These are phyloP conservation scores for Drosophila anomelani DNA, from an alignment of 2,888 invertebrate genomes.

Conservation along the genomic window DNA sequence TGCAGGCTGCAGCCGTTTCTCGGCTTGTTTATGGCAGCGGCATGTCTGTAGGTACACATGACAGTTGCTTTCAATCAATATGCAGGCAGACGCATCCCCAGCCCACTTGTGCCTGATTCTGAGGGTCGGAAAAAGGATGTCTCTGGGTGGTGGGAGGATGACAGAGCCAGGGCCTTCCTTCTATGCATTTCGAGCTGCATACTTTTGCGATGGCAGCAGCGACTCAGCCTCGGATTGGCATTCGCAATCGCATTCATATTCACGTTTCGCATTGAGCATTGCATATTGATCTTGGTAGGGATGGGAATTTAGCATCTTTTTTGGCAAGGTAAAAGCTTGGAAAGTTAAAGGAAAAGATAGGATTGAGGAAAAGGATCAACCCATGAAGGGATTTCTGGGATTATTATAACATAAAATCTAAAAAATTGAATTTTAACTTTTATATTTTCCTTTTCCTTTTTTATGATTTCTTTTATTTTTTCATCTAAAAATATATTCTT, in stretches of 20 bases:
- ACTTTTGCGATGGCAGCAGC: constrained; percentile 36
- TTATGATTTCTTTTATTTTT: not conserved
- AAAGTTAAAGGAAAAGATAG: not conserved
- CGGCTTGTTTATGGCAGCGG: constrained; percentile 64
- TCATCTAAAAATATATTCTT: not conserved
- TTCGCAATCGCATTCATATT: constrained; percentile 36
- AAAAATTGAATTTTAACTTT: no score
- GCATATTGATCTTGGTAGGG: constrained; percentile 23
- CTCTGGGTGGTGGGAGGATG: constrained; percentile 14
- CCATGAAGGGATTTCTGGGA: no score
- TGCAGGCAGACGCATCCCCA: constrained; percentile 47
- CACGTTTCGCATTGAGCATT: constrained; percentile 28
- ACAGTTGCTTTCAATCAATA: constrained; percentile 71
- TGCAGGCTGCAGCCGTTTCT: constrained; percentile 24
- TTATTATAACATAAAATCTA: no score
- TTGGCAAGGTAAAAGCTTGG: not conserved
- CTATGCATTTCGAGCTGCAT: constrained; percentile 55
- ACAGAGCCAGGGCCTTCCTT: constrained; percentile 28
- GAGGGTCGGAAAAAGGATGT: not conserved
- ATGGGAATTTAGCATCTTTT: constrained; percentile 8
- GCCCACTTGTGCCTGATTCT: constrained; percentile 3
- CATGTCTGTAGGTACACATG: constrained; percentile 49
- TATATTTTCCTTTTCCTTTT: not conserved
- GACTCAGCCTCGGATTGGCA: constrained; percentile 29
- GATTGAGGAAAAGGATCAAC: no score